These are phyloP conservation scores for Decapterus maruadsi DNA, from an alignment of 2,797 vertebrate genomes.

Conservation along the genomic window DNA sequence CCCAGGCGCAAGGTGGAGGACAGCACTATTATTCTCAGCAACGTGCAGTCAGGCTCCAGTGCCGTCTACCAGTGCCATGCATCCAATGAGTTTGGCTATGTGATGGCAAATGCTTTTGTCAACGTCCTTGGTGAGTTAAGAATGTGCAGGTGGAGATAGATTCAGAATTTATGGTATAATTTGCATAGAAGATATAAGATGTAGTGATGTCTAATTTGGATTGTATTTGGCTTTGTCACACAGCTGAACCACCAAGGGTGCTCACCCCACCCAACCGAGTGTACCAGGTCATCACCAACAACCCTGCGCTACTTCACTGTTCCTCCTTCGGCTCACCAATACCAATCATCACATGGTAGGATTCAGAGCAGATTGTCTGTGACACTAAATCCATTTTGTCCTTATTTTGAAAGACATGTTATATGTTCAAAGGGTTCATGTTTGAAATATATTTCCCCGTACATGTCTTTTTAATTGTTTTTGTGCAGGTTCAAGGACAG, in stretches of 20 bases:
- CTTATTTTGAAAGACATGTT: neutral
- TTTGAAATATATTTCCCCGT: neutral
- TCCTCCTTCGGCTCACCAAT: slow-evolving; percentile 95
- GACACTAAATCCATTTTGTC: neutral
- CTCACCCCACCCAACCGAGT: slow-evolving; percentile 89
- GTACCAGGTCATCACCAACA: slow-evolving; percentile 93
- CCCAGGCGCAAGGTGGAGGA: slow-evolving; percentile 90
- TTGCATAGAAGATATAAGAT: neutral
- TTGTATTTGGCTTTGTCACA: slow-evolving; percentile 43
- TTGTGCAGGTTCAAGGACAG: slow-evolving; percentile 92
- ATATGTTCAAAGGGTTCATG: too few relatives aligned
- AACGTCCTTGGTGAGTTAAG: slow-evolving; percentile 92
- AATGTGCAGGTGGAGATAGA: neutral
- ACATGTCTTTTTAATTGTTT: neutral
- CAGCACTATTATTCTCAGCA: slow-evolving; percentile 92
- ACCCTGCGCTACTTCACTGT: slow-evolving; percentile 90
- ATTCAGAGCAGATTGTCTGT: neutral
- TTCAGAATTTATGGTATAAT: neutral
- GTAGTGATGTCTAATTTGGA: neutral
- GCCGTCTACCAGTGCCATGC: slow-evolving; percentile 97
- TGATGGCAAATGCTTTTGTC: slow-evolving; percentile 95
- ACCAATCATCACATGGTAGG: slow-evolving; percentile 94
- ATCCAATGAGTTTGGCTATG: slow-evolving; percentile 96
- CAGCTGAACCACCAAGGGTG: slow-evolving; percentile 94
- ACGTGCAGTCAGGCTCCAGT: slow-evolving; percentile 92